Percentiles rank a stretch among this genome's conserved stretches.
phyloP scores from a whole-genome alignment of 2,113 vertebrate genomes.

The Podarcis cretensis region DNA sequence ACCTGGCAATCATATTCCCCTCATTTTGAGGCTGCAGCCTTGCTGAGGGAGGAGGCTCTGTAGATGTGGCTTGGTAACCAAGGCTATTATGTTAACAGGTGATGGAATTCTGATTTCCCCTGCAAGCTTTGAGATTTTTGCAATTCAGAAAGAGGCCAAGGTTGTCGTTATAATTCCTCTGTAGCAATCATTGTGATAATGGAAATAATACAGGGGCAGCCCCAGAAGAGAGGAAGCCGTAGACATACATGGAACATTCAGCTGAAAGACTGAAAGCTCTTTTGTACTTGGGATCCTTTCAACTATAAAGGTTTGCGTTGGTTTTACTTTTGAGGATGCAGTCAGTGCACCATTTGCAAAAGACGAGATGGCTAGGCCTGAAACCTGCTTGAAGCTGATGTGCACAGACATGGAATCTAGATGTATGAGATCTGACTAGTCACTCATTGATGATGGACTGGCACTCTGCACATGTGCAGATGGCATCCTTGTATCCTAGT shows the following conservation, averaged over 20 bases:
- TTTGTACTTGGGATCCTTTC: neutral
- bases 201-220: neutral
- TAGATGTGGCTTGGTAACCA: neutral
- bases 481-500: neutral
- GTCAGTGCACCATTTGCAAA: neutral
- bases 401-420: neutral
- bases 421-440: neutral
- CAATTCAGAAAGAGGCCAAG: neutral
- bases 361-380: neutral
- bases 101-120: neutral
- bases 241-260: neutral
- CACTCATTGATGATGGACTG: neutral
- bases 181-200: neutral
- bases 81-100: neutral
- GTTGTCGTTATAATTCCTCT: neutral
- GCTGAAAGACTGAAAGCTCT: neutral
- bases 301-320: neutral
- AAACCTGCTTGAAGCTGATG: neutral
- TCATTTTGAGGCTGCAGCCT: neutral
- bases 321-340: neutral
- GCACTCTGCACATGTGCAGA: neutral
- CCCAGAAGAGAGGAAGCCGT: neutral
- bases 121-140: neutral
- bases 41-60: neutral
- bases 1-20: conserved; percentile 1